phyloP scores from a whole-genome alignment of 2,113 vertebrate genomes.

The Hemicordylus capensis region DNA sequence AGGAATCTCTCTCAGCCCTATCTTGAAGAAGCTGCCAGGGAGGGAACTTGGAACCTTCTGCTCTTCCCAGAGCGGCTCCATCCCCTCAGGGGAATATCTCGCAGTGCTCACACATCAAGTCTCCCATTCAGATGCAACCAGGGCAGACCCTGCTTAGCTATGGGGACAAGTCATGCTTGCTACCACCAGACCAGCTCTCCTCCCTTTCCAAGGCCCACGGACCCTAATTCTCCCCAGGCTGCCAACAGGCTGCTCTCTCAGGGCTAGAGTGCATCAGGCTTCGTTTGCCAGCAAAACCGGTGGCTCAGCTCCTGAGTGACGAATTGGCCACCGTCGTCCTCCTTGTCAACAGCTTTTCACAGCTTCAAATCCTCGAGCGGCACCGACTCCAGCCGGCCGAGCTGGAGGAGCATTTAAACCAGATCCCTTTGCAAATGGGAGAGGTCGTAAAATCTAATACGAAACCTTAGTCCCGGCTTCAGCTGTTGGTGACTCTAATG shows the following conservation, averaged over 20 bases:
- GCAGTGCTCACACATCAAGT: too few species aligned
- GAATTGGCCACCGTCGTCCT: not conserved
- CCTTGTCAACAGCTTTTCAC: constrained; percentile 9
- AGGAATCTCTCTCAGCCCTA: too few species aligned
- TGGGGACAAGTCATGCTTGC: too few species aligned
- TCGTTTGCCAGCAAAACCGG: not conserved
- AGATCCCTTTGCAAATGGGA: constrained; percentile 50
- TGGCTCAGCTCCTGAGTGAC: not conserved
- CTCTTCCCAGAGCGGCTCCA: too few species aligned
- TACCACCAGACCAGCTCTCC: not conserved
- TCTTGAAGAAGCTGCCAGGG: too few species aligned
- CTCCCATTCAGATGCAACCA: too few species aligned
- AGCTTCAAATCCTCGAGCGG: not conserved
- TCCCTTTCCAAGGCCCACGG: not conserved
- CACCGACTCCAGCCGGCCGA: constrained; percentile 31
- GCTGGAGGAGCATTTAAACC: constrained; percentile 27
- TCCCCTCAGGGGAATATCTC: too few species aligned
- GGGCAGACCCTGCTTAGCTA: too few species aligned
- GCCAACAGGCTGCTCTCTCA: not conserved
- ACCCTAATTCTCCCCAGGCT: not conserved
- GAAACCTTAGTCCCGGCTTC: constrained; percentile 58
- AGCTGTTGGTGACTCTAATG: constrained; percentile 40
- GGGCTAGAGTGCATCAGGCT: not conserved
- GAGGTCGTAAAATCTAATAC: constrained; percentile 54
- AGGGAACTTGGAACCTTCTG: too few species aligned